Conservation (phyloP, 2,888 invertebrate species). For the Apamea crenata region DNA sequence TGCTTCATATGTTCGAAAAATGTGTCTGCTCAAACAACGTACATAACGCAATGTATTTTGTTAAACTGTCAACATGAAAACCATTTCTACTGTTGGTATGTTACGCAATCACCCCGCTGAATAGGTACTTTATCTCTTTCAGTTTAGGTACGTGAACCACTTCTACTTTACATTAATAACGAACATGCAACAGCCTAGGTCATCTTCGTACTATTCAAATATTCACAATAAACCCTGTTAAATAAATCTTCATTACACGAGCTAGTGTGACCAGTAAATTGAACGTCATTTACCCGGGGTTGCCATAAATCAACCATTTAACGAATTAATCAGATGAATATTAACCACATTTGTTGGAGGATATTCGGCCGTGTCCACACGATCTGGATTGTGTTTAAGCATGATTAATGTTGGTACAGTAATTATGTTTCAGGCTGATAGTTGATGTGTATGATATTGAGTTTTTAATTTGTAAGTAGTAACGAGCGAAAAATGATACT, state of each 20-base stretch:
- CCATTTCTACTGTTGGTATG: no score
- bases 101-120: no score
- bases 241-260: constrained; percentile 58
- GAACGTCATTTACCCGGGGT: constrained; percentile 55
- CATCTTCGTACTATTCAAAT: neutral
- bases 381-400: constrained; percentile 40
- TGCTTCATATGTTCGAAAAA: no score
- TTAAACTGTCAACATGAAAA: no score
- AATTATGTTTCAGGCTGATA: constrained; percentile 45
- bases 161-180: neutral
- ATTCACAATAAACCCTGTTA: constrained; percentile 9
- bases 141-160: neutral
- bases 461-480: neutral
- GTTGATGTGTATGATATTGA: neutral
- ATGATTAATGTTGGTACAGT: constrained; percentile 62
- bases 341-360: constrained; percentile 65
- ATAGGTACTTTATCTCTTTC: neutral
- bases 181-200: neutral
- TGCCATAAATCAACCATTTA: constrained; percentile 68
- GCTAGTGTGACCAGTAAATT: constrained; percentile 62
- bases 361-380: constrained; percentile 54
- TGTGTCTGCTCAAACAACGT: no score
- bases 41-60: no score
- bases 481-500: neutral
- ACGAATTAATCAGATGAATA: constrained; percentile 71